phyloP scores from a whole-genome alignment of 2,888 invertebrate genomes.

The Macrophya alboannulata region DNA sequence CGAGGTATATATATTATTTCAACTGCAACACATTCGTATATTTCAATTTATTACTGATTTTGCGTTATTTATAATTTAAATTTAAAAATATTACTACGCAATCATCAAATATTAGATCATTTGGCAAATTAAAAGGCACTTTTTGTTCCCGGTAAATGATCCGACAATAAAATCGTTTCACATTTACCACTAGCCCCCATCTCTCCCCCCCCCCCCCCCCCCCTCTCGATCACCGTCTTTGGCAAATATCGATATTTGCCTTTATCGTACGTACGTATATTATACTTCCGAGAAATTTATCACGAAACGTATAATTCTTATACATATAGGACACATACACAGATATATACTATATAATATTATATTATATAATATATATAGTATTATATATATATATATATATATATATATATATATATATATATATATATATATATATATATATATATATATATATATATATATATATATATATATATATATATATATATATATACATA shows the following conservation, averaged over 20 bases:
- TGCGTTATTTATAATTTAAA: slow-evolving; percentile 23
- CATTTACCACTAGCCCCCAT: slow-evolving; percentile 1
- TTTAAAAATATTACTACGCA: slow-evolving; percentile 43
- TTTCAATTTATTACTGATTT: slow-evolving; percentile 8
- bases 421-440: background rate
- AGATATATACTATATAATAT: background rate
- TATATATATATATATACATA: too few relatives aligned
- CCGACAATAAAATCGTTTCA: slow-evolving; percentile 4
- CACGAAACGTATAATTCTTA: slow-evolving; percentile 29
- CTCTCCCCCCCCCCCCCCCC: background rate
- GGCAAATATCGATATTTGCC: slow-evolving; percentile 3
- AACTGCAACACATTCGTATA: background rate
- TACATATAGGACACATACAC: slow-evolving; percentile 31
- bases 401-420: background rate
- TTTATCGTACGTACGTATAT: background rate
- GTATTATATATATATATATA: slow-evolving; percentile 20
- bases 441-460: slow-evolving; percentile 22
- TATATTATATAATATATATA: too few relatives aligned
- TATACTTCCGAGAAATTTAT: slow-evolving; percentile 28
- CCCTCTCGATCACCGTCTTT: background rate
- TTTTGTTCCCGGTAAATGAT: slow-evolving; percentile 50
- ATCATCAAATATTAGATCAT: slow-evolving; percentile 29
- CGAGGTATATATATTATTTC: background rate
- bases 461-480: too few relatives aligned
- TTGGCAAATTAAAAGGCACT: slow-evolving; percentile 52